phyloP scores from a whole-genome alignment of 37 sponge, comb jelly and placozoan genomes.

The Spongia lamella region DNA sequence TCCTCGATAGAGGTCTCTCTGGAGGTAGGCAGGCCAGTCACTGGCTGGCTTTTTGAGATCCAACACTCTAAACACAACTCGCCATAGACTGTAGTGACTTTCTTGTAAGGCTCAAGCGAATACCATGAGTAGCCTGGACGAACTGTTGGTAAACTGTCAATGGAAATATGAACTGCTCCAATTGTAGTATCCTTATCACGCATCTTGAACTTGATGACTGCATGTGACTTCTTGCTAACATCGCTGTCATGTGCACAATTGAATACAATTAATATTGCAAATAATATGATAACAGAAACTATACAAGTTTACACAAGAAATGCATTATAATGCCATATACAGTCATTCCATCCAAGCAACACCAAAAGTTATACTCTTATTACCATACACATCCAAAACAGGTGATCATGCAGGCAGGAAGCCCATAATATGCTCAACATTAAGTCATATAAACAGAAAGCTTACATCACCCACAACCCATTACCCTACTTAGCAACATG shows the following conservation, averaged over 20 bases:
- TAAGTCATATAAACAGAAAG: neutral
- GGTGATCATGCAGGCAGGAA: neutral
- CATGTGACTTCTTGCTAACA: constrained; percentile 19
- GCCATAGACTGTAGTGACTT: constrained; percentile 39
- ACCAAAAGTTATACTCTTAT: no score
- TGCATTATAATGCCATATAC: neutral
- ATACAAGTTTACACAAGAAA: no score
- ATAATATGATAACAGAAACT: neutral
- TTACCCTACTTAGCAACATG: no score
- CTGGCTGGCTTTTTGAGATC: constrained; percentile 25
- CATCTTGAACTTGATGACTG: constrained; percentile 69
- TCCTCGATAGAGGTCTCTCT: constrained; percentile 14
- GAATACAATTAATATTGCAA: neutral
- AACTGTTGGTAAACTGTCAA: constrained; percentile 1
- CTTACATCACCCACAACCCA: no score
- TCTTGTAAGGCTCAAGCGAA: constrained; percentile 57
- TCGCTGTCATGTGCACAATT: constrained; percentile 12
- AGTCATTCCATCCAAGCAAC: neutral
- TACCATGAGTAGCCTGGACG: constrained; percentile 29
- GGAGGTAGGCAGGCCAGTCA: constrained; percentile 20
- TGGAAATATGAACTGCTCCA: constrained; percentile 43
- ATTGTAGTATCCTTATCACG: constrained; percentile 71
- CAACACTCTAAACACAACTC: constrained; percentile 51
- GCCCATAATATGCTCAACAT: neutral
- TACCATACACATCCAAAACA: neutral